Conservation (phyloP, 2,113 vertebrate genomes). For the Rhea pennata region DNA sequence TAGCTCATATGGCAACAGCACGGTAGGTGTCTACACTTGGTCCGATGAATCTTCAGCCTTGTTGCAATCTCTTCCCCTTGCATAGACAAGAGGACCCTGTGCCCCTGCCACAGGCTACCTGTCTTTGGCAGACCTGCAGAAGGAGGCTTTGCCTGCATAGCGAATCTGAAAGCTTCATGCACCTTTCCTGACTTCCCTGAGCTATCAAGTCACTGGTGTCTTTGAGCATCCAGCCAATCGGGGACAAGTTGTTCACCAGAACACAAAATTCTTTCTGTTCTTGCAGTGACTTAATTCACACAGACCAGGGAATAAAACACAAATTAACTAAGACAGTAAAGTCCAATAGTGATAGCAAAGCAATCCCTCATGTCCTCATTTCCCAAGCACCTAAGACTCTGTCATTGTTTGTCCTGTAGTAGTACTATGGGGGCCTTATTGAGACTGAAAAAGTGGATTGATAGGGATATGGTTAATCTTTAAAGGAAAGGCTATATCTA, state of each 20-base stretch:
- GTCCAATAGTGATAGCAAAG: neutral
- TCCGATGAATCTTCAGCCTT: neutral
- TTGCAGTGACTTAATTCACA: neutral
- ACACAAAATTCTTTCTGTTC: neutral
- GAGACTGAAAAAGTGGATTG: neutral
- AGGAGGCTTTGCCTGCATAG: neutral
- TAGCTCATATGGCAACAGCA: neutral
- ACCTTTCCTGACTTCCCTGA: neutral
- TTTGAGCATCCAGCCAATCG: accelerated
- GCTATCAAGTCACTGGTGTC: neutral
- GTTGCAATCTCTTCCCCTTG: neutral
- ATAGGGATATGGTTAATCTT: neutral
- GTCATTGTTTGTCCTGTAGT: neutral
- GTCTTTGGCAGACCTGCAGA: neutral
- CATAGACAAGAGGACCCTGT: neutral
- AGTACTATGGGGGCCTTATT: neutral
- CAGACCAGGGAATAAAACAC: neutral
- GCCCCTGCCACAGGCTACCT: neutral
- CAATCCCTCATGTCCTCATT: neutral
- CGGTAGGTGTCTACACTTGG: neutral
- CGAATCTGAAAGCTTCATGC: neutral
- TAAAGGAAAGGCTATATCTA: neutral
- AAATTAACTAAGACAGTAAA: neutral
- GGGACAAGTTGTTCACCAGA: neutral
- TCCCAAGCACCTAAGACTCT: neutral